Evolutionary conservation across 2,797 vertebrate genomes (phyloP).

Genomic region (Vultur gryphus): DNA sequence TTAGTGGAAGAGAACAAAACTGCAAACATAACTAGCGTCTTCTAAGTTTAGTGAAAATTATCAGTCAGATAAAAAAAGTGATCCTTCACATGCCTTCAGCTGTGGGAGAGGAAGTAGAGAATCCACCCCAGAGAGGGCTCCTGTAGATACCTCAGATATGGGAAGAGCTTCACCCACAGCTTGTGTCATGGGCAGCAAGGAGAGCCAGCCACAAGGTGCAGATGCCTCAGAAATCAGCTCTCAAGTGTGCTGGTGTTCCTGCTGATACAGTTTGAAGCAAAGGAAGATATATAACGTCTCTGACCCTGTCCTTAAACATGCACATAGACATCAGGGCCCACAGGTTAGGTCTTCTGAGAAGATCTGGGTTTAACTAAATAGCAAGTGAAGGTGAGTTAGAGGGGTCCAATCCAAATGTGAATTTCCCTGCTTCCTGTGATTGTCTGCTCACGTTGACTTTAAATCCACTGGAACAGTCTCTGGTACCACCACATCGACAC

Average conservation of each 20-base stretch:
- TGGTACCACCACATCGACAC: fast-evolving
- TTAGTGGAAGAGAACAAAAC: background rate
- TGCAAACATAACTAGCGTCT: background rate
- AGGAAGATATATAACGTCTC: background rate
- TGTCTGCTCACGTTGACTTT: background rate
- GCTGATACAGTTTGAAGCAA: background rate
- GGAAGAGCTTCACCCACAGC: background rate
- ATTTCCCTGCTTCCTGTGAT: background rate
- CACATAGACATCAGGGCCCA: fast-evolving
- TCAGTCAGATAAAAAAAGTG: background rate
- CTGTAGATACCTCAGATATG: background rate
- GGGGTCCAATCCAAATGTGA: background rate
- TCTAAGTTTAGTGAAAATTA: background rate
- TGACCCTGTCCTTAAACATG: background rate
- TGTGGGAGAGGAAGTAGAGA: background rate
- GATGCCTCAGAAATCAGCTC: background rate
- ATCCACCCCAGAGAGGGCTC: background rate
- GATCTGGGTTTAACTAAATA: background rate
- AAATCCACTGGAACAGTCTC: background rate
- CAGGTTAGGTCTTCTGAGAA: background rate
- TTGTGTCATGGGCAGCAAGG: background rate
- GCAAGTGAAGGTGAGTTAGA: background rate
- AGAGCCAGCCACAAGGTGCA: background rate
- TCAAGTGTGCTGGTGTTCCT: background rate
- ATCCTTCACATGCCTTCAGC: background rate